Base-by-base conservation (phyloP, 2,797 vertebrate species). In the Trematomus bernacchii region DNA sequence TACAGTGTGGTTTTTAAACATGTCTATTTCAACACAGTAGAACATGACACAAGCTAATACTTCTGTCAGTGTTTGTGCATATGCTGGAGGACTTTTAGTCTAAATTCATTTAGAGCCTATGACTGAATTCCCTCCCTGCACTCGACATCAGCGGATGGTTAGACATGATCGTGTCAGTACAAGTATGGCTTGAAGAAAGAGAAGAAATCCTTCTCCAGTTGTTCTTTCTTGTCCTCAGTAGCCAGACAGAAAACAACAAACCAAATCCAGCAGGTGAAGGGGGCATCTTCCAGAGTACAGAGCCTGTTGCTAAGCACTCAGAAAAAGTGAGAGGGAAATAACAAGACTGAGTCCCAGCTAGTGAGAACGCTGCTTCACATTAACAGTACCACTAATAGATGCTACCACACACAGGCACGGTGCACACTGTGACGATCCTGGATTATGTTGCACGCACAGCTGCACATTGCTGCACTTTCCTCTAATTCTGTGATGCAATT, bases 1-100 rank as follows among this genome's bases (percentile, higher is more conserved):
- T 93, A 92, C 91, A 93, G 93, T 92, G 92, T 85, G 84, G 75
- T 86, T 68, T 90, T 93, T 86, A 85, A 89, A 90, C 84, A 87
- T 92, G 88, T 88, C 91, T 92, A 75, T 93, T 87, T 87, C 85
- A 42, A 73, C 88, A 92, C 91, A 93, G 92, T 93, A 91, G 91
- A 87, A 92, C 85, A 85, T 85, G 85, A 90, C 87, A 90, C 84
- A 71, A 82, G 91, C 78, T 76, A 79, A 87, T 77, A 87, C 87
- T 91, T 89, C 84, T 90, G 91, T 90, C 90, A 85, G 85, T 79
- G 83, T 85, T 86, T 90, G 83, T 79, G 86, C 76, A 77, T 84
- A 69, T 86, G 85, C 91, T 78, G 72, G 84, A 87, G 85, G 87
- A 92, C 87, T 88, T 78, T 71, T 42, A 86, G 85, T 91, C 86